A percentile compares a stretch with the other conserved stretches of the same genome.
Evolutionary conservation across 2,888 invertebrate genomes (phyloP).

Genomic region (Halocaridina rubra): DNA sequence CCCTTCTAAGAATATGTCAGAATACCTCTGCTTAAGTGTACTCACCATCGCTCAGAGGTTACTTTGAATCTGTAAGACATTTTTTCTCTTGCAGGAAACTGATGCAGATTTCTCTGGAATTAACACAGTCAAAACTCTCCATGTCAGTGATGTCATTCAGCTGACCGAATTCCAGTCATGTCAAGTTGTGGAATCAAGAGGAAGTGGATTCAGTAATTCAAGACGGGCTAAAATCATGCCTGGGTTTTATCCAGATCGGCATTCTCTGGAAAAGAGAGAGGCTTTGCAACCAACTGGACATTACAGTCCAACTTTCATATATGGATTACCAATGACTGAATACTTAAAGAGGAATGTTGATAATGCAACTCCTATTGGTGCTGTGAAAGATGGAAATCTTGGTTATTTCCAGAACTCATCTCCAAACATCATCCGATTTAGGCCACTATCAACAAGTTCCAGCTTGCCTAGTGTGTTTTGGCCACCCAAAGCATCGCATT

Average conservation of each 20-base stretch:
- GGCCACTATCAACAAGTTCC: background rate
- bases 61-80: too few relatives aligned
- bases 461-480: background rate
- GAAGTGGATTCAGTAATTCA: background rate
- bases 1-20: too few relatives aligned
- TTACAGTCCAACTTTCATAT: slow-evolving; percentile 21
- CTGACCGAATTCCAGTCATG: slow-evolving; percentile 78
- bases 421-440: background rate
- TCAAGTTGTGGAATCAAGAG: slow-evolving; percentile 4
- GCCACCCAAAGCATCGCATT: background rate
- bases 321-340: slow-evolving; percentile 38
- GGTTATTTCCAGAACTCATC: too few relatives aligned
- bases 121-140: slow-evolving; percentile 84
- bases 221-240: background rate
- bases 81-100: slow-evolving; percentile 71
- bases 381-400: too few relatives aligned
- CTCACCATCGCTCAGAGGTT: too few relatives aligned
- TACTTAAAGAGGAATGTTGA: slow-evolving; percentile 8
- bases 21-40: too few relatives aligned
- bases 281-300: background rate
- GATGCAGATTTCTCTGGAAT: slow-evolving; percentile 85
- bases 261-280: background rate
- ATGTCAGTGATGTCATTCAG: slow-evolving; percentile 86
- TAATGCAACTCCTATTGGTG: slow-evolving; percentile 3
- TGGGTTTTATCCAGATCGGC: background rate